Evolutionary conservation across 30 jellyfish, hydroid and myxozoan species (phyloP).

Genomic region (Hydractinia symbiolongicarpus): DNA sequence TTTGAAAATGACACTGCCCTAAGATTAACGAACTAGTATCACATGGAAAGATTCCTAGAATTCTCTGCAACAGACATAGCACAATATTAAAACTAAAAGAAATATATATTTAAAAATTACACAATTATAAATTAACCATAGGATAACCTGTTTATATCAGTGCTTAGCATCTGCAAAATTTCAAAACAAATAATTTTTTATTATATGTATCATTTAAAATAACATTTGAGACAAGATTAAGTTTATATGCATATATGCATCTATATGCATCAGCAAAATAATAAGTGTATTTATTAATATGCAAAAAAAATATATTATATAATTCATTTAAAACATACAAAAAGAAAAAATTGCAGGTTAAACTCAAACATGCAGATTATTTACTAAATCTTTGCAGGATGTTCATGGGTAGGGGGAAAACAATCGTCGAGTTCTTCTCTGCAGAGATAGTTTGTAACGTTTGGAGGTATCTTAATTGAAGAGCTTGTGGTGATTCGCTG

Average conservation of each 20-base stretch:
- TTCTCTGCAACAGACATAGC: too few species aligned
- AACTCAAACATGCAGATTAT: background rate
- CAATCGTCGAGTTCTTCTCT: slow-evolving; percentile 91
- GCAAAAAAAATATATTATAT: background rate
- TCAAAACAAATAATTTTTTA: too few species aligned
- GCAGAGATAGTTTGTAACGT: slow-evolving; percentile 90
- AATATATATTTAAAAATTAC: too few species aligned
- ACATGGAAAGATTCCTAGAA: too few species aligned
- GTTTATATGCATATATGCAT: too few species aligned
- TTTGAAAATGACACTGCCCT: too few species aligned
- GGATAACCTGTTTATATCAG: too few species aligned
- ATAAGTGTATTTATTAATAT: background rate
- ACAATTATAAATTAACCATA: too few species aligned
- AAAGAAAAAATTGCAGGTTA: background rate
- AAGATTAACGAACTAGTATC: too few species aligned
- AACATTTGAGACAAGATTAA: background rate
- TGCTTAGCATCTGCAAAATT: too few species aligned
- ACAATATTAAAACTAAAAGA: too few species aligned
- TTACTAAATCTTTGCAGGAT: slow-evolving; percentile 24
- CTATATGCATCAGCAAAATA: background rate
- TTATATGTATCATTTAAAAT: background rate
- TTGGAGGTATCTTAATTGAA: slow-evolving; percentile 90
- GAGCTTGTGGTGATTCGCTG: slow-evolving; percentile 80
- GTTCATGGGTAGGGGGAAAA: slow-evolving; percentile 92
- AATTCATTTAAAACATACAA: background rate